Conservation (phyloP, 2,888 invertebrate genomes). For the Helicoverpa assulta region DNA sequence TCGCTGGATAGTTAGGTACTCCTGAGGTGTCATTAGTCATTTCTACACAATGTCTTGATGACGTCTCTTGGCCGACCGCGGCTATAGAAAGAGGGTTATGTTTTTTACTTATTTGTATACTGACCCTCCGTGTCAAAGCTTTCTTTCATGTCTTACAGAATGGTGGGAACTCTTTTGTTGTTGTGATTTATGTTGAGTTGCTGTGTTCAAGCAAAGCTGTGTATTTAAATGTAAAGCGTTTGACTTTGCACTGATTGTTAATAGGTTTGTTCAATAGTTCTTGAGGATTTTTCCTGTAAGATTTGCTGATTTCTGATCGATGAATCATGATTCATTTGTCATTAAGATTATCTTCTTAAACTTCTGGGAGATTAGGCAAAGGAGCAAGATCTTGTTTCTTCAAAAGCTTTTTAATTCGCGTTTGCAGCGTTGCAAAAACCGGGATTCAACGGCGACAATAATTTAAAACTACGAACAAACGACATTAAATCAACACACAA, state of each 20-base stretch:
- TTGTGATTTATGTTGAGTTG: constrained; percentile 45
- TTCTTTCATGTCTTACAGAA: constrained; percentile 45
- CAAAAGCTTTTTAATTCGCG: too few relatives aligned
- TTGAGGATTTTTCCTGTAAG: neutral
- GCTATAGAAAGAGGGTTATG: constrained; percentile 43
- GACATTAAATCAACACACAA: neutral
- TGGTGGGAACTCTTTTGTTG: constrained; percentile 44
- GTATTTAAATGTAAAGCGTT: constrained; percentile 25
- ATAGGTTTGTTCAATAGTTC: constrained; percentile 4
- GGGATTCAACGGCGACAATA: too few relatives aligned
- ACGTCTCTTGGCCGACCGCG: constrained; percentile 21
- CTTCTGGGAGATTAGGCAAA: neutral
- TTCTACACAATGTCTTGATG: constrained; percentile 51
- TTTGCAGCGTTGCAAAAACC: too few relatives aligned
- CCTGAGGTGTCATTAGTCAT: constrained; percentile 48
- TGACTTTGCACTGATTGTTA: constrained; percentile 20
- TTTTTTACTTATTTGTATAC: constrained; percentile 57
- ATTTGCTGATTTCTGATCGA: neutral
- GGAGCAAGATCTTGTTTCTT: too few relatives aligned
- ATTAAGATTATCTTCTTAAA: neutral
- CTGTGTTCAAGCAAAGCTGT: constrained; percentile 27
- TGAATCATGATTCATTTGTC: too few relatives aligned
- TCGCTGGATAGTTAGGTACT: constrained; percentile 17
- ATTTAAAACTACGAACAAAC: too few relatives aligned
- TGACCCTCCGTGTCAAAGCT: constrained; percentile 51